Conservation (phyloP, 2,888 invertebrate genomes). For the Sphecodes monilicornis region DNA sequence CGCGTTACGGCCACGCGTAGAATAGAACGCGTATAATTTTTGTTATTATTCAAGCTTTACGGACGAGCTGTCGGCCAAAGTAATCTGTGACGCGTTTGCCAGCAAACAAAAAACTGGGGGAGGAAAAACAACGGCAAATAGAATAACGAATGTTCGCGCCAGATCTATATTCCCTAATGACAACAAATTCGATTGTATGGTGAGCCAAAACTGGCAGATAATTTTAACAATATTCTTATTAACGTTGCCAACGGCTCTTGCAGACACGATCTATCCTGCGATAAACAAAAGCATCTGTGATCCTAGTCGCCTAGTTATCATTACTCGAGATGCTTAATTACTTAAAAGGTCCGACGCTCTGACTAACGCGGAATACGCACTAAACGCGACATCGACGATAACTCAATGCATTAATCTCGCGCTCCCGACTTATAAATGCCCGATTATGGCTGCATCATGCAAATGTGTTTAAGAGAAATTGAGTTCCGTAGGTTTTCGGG, state of each 20-base stretch:
- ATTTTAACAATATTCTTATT: slow-evolving; percentile 81
- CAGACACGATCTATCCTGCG: slow-evolving; percentile 72
- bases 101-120: background rate
- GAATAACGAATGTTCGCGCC: slow-evolving; percentile 18
- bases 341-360: slow-evolving; percentile 70
- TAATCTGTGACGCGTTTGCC: slow-evolving; percentile 34
- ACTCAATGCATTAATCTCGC: slow-evolving; percentile 64
- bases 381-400: slow-evolving; percentile 61
- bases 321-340: slow-evolving; percentile 78
- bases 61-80: slow-evolving; percentile 36
- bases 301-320: slow-evolving; percentile 61
- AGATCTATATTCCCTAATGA: slow-evolving; percentile 56
- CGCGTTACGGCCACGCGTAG: background rate
- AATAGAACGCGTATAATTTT: slow-evolving; percentile 26
- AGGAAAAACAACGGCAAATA: slow-evolving; percentile 32
- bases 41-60: slow-evolving; percentile 45
- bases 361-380: slow-evolving; percentile 65
- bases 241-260: slow-evolving; percentile 75
- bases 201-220: slow-evolving; percentile 77
- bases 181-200: slow-evolving; percentile 73
- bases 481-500: background rate
- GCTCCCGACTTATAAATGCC: slow-evolving; percentile 65
- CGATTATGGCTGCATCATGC: slow-evolving; percentile 37
- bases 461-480: background rate
- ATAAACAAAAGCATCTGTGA: slow-evolving; percentile 73